A percentile compares a stretch with the other conserved stretches of the same genome.
Conservation (phyloP, 2,888 invertebrate species). For the Dione juno region DNA sequence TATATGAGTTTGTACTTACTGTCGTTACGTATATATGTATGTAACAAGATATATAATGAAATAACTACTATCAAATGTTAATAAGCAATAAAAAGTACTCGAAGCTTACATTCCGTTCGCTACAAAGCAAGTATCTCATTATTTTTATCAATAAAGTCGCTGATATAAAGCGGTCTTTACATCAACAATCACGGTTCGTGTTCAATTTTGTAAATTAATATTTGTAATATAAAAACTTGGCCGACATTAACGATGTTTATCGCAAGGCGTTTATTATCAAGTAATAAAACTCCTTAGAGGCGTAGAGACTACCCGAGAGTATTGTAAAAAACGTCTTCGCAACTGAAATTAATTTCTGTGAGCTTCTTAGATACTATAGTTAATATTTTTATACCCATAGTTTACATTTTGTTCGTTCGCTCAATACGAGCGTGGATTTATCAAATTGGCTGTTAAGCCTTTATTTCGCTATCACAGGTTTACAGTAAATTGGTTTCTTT, state of each 20-base stretch:
- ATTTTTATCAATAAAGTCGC: neutral
- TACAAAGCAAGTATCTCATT: constrained; percentile 6
- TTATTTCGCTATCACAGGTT: constrained; percentile 22
- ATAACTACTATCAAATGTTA: neutral
- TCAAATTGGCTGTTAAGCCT: constrained; percentile 21
- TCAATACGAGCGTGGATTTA: constrained; percentile 9
- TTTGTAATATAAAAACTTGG: constrained; percentile 47
- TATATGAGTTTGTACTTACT: neutral
- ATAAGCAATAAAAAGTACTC: constrained; percentile 4
- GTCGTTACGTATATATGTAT: no score
- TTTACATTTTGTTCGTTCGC: constrained; percentile 8
- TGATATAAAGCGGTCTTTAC: constrained; percentile 1
- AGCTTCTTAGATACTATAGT: constrained; percentile 36
- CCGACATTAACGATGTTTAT: constrained; percentile 51
- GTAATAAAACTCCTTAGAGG: constrained; percentile 50
- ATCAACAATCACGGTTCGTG: constrained; percentile 24
- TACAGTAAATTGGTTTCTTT: constrained; percentile 21
- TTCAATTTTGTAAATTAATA: constrained; percentile 46
- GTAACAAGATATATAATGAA: neutral
- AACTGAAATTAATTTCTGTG: constrained; percentile 51
- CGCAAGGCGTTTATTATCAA: constrained; percentile 51
- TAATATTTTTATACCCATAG: no score
- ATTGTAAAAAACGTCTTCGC: constrained; percentile 52
- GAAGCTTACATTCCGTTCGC: neutral
- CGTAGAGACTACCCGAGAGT: constrained; percentile 46